A percentile compares a stretch with the other conserved stretches of the same genome.
phyloP scores from a whole-genome alignment of 2,797 vertebrate species.

The Chelmon rostratus region DNA sequence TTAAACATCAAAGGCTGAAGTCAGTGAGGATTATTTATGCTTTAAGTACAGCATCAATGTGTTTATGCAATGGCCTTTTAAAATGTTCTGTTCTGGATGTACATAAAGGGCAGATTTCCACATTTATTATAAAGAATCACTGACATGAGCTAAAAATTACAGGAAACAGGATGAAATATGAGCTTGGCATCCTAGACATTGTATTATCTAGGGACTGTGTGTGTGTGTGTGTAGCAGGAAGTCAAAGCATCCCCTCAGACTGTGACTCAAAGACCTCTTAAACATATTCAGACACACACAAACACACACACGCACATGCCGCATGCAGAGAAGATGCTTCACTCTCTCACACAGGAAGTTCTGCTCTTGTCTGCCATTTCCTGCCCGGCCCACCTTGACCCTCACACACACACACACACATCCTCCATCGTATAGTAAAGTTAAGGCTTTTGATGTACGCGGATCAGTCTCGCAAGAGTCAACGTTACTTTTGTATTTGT shows the following conservation, averaged over 20 bases:
- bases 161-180: constrained; percentile 44
- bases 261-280: constrained; percentile 48
- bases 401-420: constrained; percentile 3
- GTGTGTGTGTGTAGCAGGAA: constrained; percentile 48
- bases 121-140: constrained; percentile 6
- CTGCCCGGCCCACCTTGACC: constrained; percentile 65
- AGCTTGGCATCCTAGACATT: constrained; percentile 24
- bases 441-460: not conserved
- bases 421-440: not conserved
- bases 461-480: not conserved
- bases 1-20: constrained; percentile 6
- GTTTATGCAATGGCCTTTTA: not conserved
- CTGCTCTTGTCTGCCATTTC: constrained; percentile 61
- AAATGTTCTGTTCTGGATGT: not conserved
- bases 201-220: constrained; percentile 47
- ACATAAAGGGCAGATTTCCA: not conserved
- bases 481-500: not conserved
- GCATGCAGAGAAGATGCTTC: constrained; percentile 61
- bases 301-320: constrained; percentile 21
- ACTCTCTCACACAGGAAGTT: constrained; percentile 75
- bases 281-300: constrained; percentile 30
- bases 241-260: constrained; percentile 40
- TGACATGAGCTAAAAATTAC: constrained; percentile 16
- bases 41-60: not conserved
- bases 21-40: constrained; percentile 1